Percentiles rank a stretch among this genome's conserved stretches.
Evolutionary conservation across 2,113 vertebrate genomes (phyloP).

Genomic region (Tetraodon nigroviridis): DNA sequence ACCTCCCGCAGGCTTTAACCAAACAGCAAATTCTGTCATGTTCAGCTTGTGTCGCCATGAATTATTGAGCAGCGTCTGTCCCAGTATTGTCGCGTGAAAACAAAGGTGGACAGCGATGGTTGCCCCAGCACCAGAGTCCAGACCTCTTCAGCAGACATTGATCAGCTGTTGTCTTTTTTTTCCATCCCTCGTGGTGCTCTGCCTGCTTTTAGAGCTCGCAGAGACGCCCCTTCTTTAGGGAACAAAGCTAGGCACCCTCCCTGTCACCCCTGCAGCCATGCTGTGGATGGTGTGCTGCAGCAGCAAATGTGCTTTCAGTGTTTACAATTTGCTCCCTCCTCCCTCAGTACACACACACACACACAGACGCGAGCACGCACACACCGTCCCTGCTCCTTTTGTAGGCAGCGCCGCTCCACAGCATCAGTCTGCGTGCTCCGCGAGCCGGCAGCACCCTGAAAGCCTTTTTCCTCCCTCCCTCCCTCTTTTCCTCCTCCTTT

Average conservation of each 20-base stretch:
- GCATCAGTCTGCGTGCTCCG: slow-evolving; percentile 60
- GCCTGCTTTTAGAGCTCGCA: slow-evolving; percentile 22
- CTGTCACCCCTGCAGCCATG: slow-evolving; percentile 68
- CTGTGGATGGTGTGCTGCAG: slow-evolving; percentile 84
- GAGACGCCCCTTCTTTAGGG: slow-evolving; percentile 64
- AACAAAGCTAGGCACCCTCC: slow-evolving; percentile 58
- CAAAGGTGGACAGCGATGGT: slow-evolving; percentile 23
- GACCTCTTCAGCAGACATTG: slow-evolving; percentile 10
- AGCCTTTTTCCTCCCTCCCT: slow-evolving; percentile 57
- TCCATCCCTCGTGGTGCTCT: no score
- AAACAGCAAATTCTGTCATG: slow-evolving; percentile 27
- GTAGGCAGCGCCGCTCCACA: slow-evolving; percentile 43
- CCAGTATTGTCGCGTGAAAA: slow-evolving; percentile 10
- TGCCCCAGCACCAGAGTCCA: slow-evolving; percentile 9
- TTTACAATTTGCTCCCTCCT: slow-evolving; percentile 66
- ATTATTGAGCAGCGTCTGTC: slow-evolving; percentile 51
- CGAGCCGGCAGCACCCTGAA: slow-evolving; percentile 59
- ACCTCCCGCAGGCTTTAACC: slow-evolving; percentile 28
- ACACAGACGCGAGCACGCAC: slow-evolving; percentile 17
- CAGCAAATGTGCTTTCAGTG: slow-evolving; percentile 82
- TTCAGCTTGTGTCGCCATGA: slow-evolving; percentile 23
- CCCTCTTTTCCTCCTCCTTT: slow-evolving; percentile 37
- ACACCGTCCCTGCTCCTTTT: slow-evolving; percentile 38
- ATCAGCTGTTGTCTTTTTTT: no score
- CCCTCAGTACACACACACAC: slow-evolving; percentile 14